phyloP scores from a whole-genome alignment of 2,113 vertebrate genomes.

The Edolisoma coerulescens region DNA sequence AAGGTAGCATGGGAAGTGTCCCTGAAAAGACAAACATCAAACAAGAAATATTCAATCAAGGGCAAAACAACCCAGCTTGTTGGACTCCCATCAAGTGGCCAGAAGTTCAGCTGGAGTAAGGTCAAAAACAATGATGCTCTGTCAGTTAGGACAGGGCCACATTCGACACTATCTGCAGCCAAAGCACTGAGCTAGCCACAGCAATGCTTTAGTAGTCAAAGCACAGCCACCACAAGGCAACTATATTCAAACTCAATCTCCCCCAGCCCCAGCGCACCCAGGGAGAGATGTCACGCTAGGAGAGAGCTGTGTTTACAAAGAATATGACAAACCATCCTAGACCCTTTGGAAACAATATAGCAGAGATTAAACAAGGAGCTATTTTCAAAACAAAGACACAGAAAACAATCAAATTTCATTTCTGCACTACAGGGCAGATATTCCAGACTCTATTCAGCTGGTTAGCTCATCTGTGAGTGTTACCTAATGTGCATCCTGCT shows the following conservation, averaged over 20 bases:
- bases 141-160: neutral
- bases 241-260: neutral
- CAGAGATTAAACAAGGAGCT: neutral
- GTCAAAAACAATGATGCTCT: neutral
- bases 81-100: neutral
- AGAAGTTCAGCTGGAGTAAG: neutral
- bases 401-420: neutral
- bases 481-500: neutral
- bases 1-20: neutral
- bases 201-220: neutral
- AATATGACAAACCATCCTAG: neutral
- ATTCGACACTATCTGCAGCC: neutral
- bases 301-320: neutral
- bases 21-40: neutral
- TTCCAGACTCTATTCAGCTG: neutral
- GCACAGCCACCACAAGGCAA: neutral
- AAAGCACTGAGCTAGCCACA: neutral
- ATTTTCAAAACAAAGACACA: neutral
- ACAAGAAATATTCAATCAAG: neutral
- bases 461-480: neutral
- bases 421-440: neutral
- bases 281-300: fast-evolving
- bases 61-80: neutral
- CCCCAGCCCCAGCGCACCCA: fast-evolving
- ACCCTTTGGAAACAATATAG: neutral